Evolutionary conservation across 2,797 vertebrate genomes (phyloP), one percentile per base, ranked within the genome.

Genomic region (Diplodus sargus): DNA sequence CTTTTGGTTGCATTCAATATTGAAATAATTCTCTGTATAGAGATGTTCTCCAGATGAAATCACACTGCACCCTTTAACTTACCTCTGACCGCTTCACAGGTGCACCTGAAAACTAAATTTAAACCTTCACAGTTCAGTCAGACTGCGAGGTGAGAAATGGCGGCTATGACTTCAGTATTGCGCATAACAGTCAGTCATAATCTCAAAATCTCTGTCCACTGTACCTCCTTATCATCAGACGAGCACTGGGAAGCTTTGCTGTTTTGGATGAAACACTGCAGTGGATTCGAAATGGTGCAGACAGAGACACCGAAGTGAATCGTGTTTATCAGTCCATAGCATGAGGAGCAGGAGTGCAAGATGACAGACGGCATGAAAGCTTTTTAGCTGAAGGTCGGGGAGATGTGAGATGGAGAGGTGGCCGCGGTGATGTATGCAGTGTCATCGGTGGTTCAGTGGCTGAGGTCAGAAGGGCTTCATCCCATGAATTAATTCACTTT

Each of bases 381-480:
- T 49, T 65, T 67, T 60, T 10, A 43, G 45, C 70, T 81, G 80
- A 91, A 92, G 86, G 90, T 92, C 61, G 9, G 51, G 22, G 66
- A 30, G 67, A 70, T 15, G 61, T 34, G 54, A 49, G 69, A 64
- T 15, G 49, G 74, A 68, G 70, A 18, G 65, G 70, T 49, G 78
- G 39, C 34, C 51, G 4, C 34, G 56, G 56, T 82, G 87, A 90
- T 86, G 83, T 59, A 78, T 70, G 63, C 75, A 1, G 53, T 79
- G 76, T 76, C 79, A 70, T 6, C 23, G 42, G 25, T 17, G 51
- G 59, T 56, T 71, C 76, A 59, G 74, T 13, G 66, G 45, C 58
- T 70, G 67, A 87, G 89, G 86, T 89, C 90, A 87, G 34, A 85
- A 63, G 59, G 34, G 45, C 73, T 85, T 78, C 25, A 69, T 70